Base-by-base conservation (phyloP, 2,888 invertebrate species). In the Dasypolia templi region DNA sequence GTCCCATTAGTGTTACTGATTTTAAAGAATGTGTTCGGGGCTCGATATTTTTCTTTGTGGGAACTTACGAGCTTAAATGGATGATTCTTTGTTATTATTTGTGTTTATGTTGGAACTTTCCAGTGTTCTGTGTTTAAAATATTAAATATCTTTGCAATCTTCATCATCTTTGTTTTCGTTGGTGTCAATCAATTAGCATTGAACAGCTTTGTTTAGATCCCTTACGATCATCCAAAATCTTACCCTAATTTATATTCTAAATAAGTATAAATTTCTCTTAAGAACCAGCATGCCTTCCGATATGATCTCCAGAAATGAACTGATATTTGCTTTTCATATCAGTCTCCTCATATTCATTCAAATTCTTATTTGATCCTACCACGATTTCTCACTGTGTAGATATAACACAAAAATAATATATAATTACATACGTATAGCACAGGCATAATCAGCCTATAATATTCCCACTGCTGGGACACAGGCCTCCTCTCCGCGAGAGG, bases 1-100 rank as follows among this genome's bases (percentile, higher is more conserved):
- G 62, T 42, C n/a, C 74, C 75, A 76, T 76, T 73, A 80, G 42
- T 56, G 62, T 63, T 29, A 80, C 29, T 64, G 51, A 63, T 49
- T 61, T 32, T 19, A n/a, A 55, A 14, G 26, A 56, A 73, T 72
- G 79, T 79, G 73, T 53, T 72, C 46, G 29, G 14, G 14, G 9
- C 12, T 26, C 17, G 32, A 14, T 22, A 0, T 32, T 22, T 59
- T 73, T 14, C 51, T 35, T 32, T 17, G 5, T 26, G 9, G 7
- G 5, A 11, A 29, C 14, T 79, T 39, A 5, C 4, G 17, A 49
- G 22, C 0, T 1, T 61, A 17, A 14, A 32, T 46, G 3, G 5
- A 19, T 49, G 19, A 19, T 29, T 46, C 7, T 55, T 39, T 39
- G 11, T 4, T 22, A 29, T 29, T 73, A 3, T 22, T 35, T 44